These are phyloP conservation scores for Apolygus lucorum DNA, from an alignment of 1,140 invertebrate species.

Conservation along the genomic window DNA sequence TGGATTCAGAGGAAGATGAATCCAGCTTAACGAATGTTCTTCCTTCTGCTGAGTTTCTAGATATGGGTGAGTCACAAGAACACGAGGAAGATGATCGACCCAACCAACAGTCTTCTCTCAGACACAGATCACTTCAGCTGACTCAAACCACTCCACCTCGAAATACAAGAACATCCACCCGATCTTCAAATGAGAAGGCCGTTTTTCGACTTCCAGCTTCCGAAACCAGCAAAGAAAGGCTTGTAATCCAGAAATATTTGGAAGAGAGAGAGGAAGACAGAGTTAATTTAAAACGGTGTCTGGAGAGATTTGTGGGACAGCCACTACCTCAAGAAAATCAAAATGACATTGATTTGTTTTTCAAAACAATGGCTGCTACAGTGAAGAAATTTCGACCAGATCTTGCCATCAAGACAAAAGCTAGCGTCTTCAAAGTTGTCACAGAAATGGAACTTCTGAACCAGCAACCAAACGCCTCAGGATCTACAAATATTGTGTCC, in stretches of 20 bases:
- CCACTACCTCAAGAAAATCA: background rate
- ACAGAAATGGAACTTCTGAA: constrained; percentile 1
- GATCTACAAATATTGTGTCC: too few relatives aligned
- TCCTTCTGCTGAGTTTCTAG: background rate
- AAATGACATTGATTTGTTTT: constrained; percentile 8
- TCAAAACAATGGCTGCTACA: constrained; percentile 6
- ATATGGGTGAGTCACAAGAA: background rate
- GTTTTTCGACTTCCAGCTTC: background rate
- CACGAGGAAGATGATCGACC: background rate
- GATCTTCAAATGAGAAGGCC: constrained; percentile 2
- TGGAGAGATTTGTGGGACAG: background rate
- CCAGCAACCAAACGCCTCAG: background rate
- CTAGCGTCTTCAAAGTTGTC: constrained; percentile 7
- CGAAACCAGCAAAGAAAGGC: background rate
- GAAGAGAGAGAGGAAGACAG: constrained; percentile 1
- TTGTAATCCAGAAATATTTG: constrained; percentile 6
- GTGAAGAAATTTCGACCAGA: constrained; percentile 2
- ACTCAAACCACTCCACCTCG: background rate
- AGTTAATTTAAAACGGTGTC: background rate
- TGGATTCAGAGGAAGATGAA: constrained; percentile 19
- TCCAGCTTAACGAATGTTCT: constrained; percentile 14
- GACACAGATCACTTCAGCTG: background rate
- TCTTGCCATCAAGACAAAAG: constrained; percentile 1
- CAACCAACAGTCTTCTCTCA: background rate
- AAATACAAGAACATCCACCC: background rate